Evolutionary conservation across 2,888 invertebrate genomes (phyloP).

Genomic region (Cheilosia vernalis): DNA sequence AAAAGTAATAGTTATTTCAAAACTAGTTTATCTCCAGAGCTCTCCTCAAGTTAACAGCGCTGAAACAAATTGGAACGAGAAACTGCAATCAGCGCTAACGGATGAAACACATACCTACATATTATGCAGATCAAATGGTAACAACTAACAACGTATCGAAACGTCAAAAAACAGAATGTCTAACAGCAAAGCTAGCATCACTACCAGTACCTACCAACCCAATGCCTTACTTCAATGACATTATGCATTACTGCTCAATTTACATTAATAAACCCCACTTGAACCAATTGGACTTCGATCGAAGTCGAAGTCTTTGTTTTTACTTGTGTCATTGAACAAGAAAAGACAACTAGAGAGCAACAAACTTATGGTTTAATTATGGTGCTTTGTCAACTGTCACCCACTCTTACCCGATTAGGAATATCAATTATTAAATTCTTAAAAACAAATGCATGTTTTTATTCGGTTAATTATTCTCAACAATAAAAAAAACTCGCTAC

Average conservation of each 20-base stretch:
- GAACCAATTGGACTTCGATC: slow-evolving; percentile 4
- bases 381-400: neutral
- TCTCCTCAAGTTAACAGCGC: no score
- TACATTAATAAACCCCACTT: neutral
- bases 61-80: no score
- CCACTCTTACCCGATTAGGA: neutral
- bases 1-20: no score
- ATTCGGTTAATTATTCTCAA: neutral
- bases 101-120: no score
- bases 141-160: no score
- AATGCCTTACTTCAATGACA: neutral
- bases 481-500: neutral
- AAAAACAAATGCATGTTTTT: neutral
- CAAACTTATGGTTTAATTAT: neutral
- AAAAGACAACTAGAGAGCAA: neutral
- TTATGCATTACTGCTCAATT: neutral
- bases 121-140: no score
- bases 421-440: neutral
- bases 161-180: no score
- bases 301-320: neutral
- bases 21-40: no score
- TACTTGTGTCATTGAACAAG: neutral
- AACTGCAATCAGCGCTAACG: no score
- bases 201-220: neutral
- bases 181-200: neutral